phyloP scores from a whole-genome alignment of 2,797 vertebrate genomes.

The Acestrorhynchus altus region DNA sequence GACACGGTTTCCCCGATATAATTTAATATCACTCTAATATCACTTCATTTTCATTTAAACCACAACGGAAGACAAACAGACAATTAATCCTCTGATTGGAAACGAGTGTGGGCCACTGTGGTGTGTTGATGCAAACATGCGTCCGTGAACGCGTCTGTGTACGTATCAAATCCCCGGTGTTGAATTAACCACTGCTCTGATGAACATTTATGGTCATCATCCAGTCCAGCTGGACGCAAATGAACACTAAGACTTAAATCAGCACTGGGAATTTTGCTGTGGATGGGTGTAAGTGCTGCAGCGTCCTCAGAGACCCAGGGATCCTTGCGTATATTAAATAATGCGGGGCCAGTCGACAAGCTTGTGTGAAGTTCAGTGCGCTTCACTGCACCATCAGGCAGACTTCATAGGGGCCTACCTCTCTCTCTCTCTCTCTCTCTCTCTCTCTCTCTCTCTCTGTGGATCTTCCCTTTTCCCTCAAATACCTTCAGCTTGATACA shows the following conservation, averaged over 20 bases:
- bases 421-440: constrained; percentile 17
- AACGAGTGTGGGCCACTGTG: not conserved
- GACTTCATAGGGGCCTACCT: constrained; percentile 52
- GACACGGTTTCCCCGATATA: too few species aligned
- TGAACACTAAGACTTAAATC: not conserved
- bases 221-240: not conserved
- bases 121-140: not conserved
- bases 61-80: too few species aligned
- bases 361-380: constrained; percentile 65
- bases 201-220: not conserved
- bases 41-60: not conserved
- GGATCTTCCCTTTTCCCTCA: not conserved
- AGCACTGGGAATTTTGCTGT: not conserved
- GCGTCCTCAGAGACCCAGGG: constrained; percentile 44
- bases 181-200: not conserved
- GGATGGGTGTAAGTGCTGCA: constrained; percentile 27
- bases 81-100: not conserved
- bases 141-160: not conserved
- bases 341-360: constrained; percentile 55
- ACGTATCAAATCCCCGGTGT: not conserved
- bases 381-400: constrained; percentile 61
- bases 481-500: not conserved
- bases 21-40: too few species aligned
- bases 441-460: constrained; percentile 8
- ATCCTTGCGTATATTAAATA: constrained; percentile 61